These are phyloP conservation scores for Siniperca chuatsi DNA, from an alignment of 2,113 vertebrate genomes.

Conservation along the genomic window DNA sequence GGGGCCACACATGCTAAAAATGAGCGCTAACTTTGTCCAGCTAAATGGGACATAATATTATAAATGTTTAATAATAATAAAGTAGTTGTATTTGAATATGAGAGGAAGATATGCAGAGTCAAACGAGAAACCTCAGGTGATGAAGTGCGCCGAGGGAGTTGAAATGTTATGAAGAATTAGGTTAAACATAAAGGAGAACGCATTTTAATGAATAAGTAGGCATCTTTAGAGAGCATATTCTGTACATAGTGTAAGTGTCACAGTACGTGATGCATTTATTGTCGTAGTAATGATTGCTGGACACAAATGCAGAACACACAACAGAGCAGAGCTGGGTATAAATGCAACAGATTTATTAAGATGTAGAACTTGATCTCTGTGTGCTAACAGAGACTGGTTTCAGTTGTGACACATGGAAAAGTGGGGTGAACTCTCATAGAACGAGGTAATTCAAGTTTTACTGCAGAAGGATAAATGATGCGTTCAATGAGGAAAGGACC, in stretches of 20 bases:
- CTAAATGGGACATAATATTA: slow-evolving; percentile 51
- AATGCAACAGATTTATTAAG: too few species aligned
- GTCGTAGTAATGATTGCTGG: too few species aligned
- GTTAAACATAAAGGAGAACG: slow-evolving; percentile 32
- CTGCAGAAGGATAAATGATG: too few species aligned
- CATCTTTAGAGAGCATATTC: slow-evolving; percentile 14
- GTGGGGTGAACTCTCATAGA: too few species aligned
- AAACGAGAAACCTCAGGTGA: slow-evolving; percentile 38
- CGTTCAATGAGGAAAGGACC: too few species aligned
- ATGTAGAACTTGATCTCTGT: too few species aligned
- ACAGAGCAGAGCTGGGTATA: too few species aligned
- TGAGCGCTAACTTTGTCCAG: slow-evolving; percentile 15
- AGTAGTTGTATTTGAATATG: slow-evolving; percentile 28
- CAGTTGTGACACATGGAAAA: too few species aligned
- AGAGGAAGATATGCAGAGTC: slow-evolving; percentile 24
- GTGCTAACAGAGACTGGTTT: too few species aligned
- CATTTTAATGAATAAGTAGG: slow-evolving; percentile 2
- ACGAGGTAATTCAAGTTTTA: too few species aligned
- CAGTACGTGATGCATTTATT: background rate
- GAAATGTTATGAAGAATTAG: slow-evolving; percentile 36
- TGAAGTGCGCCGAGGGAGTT: slow-evolving; percentile 16
- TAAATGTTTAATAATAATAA: slow-evolving; percentile 61
- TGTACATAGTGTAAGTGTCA: slow-evolving; percentile 3
- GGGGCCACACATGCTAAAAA: slow-evolving; percentile 50
- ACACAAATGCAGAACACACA: too few species aligned